Conservation (phyloP, 2,888 invertebrate species). For the Copidosoma aretas region DNA sequence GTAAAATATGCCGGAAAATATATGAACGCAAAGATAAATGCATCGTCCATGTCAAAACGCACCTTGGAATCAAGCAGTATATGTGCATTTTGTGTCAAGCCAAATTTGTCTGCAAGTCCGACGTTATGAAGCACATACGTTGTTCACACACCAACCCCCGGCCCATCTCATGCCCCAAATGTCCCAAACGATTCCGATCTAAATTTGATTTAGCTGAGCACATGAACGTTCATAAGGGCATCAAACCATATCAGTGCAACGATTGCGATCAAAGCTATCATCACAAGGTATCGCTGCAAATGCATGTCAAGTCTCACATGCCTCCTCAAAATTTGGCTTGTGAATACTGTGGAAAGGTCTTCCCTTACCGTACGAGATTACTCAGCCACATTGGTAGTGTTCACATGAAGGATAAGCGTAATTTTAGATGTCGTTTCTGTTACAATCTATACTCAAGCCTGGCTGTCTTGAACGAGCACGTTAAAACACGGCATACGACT, state of each 20-base stretch:
- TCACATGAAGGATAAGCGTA: slow-evolving; percentile 58
- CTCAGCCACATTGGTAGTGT: slow-evolving; percentile 60
- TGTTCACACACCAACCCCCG: slow-evolving; percentile 61
- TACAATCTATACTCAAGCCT: slow-evolving; percentile 60
- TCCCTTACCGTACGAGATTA: slow-evolving; percentile 59
- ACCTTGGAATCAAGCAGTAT: slow-evolving; percentile 60
- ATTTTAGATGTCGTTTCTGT: slow-evolving; percentile 60
- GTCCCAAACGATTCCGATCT: slow-evolving; percentile 60
- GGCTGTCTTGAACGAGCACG: slow-evolving; percentile 58
- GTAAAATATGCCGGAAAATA: slow-evolving; percentile 57
- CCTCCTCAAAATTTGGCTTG: slow-evolving; percentile 61
- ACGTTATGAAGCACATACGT: slow-evolving; percentile 61
- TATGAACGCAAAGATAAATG: slow-evolving; percentile 61
- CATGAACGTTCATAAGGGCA: slow-evolving; percentile 60
- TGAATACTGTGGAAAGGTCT: slow-evolving; percentile 60
- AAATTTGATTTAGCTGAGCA: slow-evolving; percentile 61
- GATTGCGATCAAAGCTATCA: slow-evolving; percentile 60
- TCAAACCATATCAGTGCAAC: slow-evolving; percentile 57
- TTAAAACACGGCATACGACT: slow-evolving; percentile 59
- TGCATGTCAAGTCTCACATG: slow-evolving; percentile 60
- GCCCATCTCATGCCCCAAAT: slow-evolving; percentile 60
- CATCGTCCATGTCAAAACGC: slow-evolving; percentile 60
- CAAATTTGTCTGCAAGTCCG: slow-evolving; percentile 60
- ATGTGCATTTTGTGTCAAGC: slow-evolving; percentile 59
- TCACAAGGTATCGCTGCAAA: slow-evolving; percentile 61